phyloP scores from a whole-genome alignment of 2,113 vertebrate genomes.

The Callipepla californica region DNA sequence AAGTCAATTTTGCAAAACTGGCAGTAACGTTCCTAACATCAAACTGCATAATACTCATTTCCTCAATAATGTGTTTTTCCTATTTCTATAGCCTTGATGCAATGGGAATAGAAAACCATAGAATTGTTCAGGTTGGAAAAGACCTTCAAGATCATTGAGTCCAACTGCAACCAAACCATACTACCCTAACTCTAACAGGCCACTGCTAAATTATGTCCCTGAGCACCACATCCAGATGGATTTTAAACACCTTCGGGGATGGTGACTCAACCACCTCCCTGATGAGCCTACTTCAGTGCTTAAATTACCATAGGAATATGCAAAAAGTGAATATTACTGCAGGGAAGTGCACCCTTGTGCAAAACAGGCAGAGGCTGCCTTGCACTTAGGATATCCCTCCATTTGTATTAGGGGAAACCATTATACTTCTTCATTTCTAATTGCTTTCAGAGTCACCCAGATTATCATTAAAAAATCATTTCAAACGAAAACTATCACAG shows the following conservation, averaged over 20 bases:
- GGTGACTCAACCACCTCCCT: too few species aligned
- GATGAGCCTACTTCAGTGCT: too few species aligned
- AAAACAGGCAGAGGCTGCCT: background rate
- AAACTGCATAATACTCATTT: background rate
- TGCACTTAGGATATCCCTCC: background rate
- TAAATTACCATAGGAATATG: background rate
- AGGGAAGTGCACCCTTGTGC: background rate
- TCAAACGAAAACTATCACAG: background rate
- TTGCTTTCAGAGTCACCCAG: accelerated
- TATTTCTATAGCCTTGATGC: background rate
- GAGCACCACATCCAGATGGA: too few species aligned
- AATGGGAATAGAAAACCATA: background rate
- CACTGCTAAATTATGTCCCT: too few species aligned
- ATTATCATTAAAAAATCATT: background rate
- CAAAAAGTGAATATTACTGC: too few species aligned
- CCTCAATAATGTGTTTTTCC: background rate
- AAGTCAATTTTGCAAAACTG: background rate
- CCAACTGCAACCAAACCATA: too few species aligned
- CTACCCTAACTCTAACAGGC: too few species aligned
- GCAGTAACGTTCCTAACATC: background rate
- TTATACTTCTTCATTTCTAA: background rate
- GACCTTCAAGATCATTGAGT: too few species aligned
- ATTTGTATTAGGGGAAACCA: background rate
- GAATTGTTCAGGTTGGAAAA: too few species aligned
- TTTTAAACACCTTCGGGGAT: too few species aligned